A percentile compares a stretch with the other conserved stretches of the same genome.
phyloP scores from a whole-genome alignment of 2,797 vertebrate species.

The Prunella strophiata region DNA sequence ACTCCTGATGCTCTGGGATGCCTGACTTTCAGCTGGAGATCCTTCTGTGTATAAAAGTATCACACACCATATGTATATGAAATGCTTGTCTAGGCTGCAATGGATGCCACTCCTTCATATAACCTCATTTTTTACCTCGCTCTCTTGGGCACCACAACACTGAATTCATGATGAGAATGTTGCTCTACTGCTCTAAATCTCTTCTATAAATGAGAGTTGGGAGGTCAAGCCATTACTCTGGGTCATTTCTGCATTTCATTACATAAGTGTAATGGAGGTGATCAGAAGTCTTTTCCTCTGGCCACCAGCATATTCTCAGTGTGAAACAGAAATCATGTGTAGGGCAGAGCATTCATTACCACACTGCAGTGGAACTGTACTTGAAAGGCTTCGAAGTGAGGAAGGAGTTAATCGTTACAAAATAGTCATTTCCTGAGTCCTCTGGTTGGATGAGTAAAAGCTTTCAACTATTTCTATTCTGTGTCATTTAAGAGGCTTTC shows the following conservation, averaged over 20 bases:
- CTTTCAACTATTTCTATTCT: constrained; percentile 50
- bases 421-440: constrained; percentile 68
- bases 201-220: not conserved
- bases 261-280: not conserved
- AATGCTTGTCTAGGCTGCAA: not conserved
- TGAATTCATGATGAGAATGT: not conserved
- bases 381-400: constrained; percentile 1
- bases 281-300: not conserved
- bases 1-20: not conserved
- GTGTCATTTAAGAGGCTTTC: constrained; percentile 43
- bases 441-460: constrained; percentile 44
- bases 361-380: not conserved
- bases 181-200: not conserved
- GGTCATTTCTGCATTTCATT: constrained; percentile 1
- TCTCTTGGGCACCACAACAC: not conserved
- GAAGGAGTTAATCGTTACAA: constrained; percentile 57
- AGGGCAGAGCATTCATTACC: not conserved
- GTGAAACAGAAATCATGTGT: not conserved
- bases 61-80: not conserved
- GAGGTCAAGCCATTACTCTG: not conserved
- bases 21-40: not conserved
- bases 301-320: not conserved
- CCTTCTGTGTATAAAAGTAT: not conserved
- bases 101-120: not conserved
- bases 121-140: not conserved